These are phyloP conservation scores for Lottia scabra DNA, from an alignment of 2,888 invertebrate genomes.

Conservation along the genomic window DNA sequence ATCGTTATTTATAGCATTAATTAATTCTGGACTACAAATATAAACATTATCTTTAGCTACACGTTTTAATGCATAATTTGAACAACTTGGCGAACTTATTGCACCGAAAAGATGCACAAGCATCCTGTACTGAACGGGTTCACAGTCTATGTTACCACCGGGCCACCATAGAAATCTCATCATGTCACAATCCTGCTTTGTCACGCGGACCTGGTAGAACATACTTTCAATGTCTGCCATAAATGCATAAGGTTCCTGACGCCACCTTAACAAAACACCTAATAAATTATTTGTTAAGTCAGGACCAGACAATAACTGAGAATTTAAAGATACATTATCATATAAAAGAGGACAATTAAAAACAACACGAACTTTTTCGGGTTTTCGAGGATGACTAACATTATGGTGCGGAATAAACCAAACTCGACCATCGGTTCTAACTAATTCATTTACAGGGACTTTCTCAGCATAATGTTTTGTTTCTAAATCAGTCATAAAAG, in stretches of 20 bases:
- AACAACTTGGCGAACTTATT: not conserved
- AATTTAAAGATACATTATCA: slow-evolving; percentile 32
- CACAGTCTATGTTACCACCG: not conserved
- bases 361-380: slow-evolving; percentile 25
- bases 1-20: not conserved
- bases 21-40: slow-evolving; percentile 9
- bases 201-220: slow-evolving; percentile 31
- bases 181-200: slow-evolving; percentile 22
- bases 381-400: slow-evolving; percentile 11
- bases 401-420: slow-evolving; percentile 8
- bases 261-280: slow-evolving; percentile 34
- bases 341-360: slow-evolving; percentile 32
- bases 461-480: slow-evolving; percentile 11
- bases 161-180: slow-evolving; percentile 36
- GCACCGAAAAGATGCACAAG: slow-evolving; percentile 12
- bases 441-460: not conserved
- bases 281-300: slow-evolving; percentile 37
- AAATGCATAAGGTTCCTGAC: slow-evolving; percentile 32
- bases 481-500: slow-evolving; percentile 11
- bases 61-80: slow-evolving; percentile 4
- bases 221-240: slow-evolving; percentile 34
- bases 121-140: slow-evolving; percentile 7
- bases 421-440: slow-evolving; percentile 6
- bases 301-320: slow-evolving; percentile 33
- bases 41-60: not conserved